These are phyloP conservation scores for Eufriesea mexicana DNA, from an alignment of 1,140 invertebrate species.

Conservation along the genomic window DNA sequence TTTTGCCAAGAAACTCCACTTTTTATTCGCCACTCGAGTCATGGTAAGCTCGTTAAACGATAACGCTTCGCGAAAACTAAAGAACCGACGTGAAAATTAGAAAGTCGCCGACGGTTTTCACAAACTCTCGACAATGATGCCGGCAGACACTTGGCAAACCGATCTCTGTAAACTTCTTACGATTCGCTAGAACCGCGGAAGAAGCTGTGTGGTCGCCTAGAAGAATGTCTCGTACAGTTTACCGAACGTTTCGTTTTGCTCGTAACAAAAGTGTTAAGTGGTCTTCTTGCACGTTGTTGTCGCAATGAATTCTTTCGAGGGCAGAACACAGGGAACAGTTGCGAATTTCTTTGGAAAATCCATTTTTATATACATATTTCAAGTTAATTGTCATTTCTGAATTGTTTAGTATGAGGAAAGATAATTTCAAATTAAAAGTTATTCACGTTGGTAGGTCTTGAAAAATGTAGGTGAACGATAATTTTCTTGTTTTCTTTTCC, in stretches of 20 bases:
- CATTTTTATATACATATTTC: no score
- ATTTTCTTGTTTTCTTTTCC: no score
- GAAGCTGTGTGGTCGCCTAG: not conserved
- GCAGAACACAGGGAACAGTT: not conserved
- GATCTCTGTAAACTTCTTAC: not conserved
- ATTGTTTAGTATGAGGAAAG: no score
- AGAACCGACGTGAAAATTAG: not conserved
- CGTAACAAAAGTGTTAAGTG: not conserved
- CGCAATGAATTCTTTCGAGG: not conserved
- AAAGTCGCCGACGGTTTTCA: not conserved
- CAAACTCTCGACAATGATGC: not conserved
- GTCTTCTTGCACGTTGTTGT: no score
- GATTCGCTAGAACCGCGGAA: not conserved
- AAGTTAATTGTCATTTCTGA: no score
- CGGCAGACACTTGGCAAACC: not conserved
- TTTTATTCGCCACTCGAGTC: not conserved
- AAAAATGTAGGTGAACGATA: no score
- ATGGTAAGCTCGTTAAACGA: not conserved
- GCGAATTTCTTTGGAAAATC: not conserved
- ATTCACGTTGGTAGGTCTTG: no score
- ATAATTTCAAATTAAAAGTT: no score
- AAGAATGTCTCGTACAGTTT: not conserved
- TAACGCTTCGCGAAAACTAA: not conserved
- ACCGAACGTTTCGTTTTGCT: not conserved
- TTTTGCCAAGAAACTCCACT: not conserved